Evolutionary conservation across 2,113 vertebrate genomes (phyloP), one percentile per base, ranked within the genome.

Genomic region (Galbula dea): DNA sequence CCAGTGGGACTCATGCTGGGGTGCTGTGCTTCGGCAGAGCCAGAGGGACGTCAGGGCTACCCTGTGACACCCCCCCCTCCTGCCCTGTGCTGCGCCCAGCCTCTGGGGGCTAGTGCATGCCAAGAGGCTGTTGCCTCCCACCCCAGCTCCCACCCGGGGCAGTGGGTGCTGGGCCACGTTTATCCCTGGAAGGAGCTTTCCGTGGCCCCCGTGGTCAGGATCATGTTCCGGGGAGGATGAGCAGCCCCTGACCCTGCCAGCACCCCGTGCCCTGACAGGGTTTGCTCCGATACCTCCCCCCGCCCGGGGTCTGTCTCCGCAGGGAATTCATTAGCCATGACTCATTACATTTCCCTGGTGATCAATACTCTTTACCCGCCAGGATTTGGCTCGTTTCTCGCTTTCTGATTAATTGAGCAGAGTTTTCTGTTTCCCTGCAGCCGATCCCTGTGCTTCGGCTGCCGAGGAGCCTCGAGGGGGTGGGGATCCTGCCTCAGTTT

Each of bases 151-250:
- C 23, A 18, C 2, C 2, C 2, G 12, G 27, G 30, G 26, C 21
- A 1, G 8, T 5, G 43, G 15, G 39, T 32, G 77, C 63, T 45
- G 37, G 5, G 0, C 52, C 2, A 1, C 10, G 1, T n/a, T 67
- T 39, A 9, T 8, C 32, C 54, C 54, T 12, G 5, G 30, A 55
- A 34, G 57, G 46, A 75, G 67, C 39, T 55, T 30, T 51, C 5
- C 1, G 29, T 52, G 34, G 17, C 2, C 3, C 22, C 46, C 0
- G 1, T 2, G 65, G 6, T 30, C 8, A 5, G 36, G 27, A 39
- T 18, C 46, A 36, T 36, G 48, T 19, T 12, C 26, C 0, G 1
- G 36, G 45, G 45, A 21, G n/a, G 11, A 11, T 11, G 63, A 66
- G 49, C 49, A 24, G 26, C 24, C 34, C 34, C 4, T 8, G 15